These are phyloP conservation scores for Chymomyza amoena DNA, from an alignment of 2,888 invertebrate species.

Conservation along the genomic window DNA sequence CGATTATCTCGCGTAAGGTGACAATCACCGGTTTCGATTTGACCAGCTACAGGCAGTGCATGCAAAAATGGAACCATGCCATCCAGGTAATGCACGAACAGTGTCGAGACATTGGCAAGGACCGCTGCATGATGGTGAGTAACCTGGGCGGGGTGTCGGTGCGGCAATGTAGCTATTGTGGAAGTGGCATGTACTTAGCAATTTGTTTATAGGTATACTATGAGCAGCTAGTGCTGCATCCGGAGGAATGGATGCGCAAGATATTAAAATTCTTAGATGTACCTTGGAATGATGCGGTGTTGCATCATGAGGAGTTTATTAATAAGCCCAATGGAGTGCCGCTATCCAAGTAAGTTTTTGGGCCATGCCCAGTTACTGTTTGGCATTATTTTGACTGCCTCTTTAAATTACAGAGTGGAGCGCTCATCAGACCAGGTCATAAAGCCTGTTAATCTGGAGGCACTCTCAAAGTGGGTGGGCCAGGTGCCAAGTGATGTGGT, in stretches of 20 bases:
- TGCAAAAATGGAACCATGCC: conserved; percentile 98
- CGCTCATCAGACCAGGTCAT: conserved; percentile 99
- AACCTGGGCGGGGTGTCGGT: not conserved
- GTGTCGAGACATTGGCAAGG: conserved; percentile 89
- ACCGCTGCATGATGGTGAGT: conserved; percentile 87
- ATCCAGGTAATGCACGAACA: conserved; percentile 96
- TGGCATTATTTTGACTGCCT: not conserved
- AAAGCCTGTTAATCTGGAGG: conserved; percentile 98
- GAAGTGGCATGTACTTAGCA: not conserved
- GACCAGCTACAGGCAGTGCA: conserved; percentile 94
- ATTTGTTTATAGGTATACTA: conserved; percentile 87
- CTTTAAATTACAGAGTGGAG: conserved; percentile 87
- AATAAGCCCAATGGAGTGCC: conserved; percentile 97
- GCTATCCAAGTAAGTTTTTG: conserved; percentile 90
- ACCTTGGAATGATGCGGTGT: conserved; percentile 96
- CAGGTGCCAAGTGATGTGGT: conserved; percentile 94
- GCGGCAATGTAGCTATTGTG: not conserved
- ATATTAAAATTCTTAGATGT: conserved; percentile 93
- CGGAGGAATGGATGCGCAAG: conserved; percentile 91
- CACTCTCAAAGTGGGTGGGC: conserved; percentile 94
- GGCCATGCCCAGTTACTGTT: not conserved
- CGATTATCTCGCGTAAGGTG: conserved; percentile 97
- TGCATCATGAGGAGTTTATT: conserved; percentile 98
- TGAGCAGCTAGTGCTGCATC: conserved; percentile 97
- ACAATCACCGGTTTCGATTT: conserved; percentile 91